phyloP scores from a whole-genome alignment of 2,113 vertebrate species.

The Siniperca chuatsi region DNA sequence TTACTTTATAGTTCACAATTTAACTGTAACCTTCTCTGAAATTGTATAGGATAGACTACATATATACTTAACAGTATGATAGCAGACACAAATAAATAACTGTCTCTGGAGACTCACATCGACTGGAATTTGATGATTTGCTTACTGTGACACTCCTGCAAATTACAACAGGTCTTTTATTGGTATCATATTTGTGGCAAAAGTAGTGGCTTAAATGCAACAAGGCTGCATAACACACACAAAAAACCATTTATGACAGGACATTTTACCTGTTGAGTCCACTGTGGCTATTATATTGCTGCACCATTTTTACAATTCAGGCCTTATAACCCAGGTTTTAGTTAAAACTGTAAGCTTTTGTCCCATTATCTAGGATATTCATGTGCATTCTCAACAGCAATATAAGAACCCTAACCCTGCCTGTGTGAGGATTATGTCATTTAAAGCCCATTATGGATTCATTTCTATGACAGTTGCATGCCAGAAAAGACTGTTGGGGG shows the following conservation, averaged over 20 bases:
- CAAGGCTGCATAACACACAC: neutral
- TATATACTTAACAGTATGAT: neutral
- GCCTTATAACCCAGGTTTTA: neutral
- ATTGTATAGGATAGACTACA: neutral
- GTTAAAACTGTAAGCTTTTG: neutral
- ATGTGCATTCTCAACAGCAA: constrained; percentile 1
- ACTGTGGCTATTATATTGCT: neutral
- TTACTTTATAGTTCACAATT: neutral
- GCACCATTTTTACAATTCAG: neutral
- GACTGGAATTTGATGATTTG: neutral
- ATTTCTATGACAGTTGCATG: constrained; percentile 50
- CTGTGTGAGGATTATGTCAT: constrained; percentile 51
- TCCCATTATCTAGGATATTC: neutral
- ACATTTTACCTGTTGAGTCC: constrained; percentile 9
- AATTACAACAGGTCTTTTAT: constrained; percentile 11
- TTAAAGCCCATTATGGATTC: constrained; percentile 51
- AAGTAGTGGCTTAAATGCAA: neutral
- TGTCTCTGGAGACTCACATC: neutral
- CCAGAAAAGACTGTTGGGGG: constrained; percentile 37
- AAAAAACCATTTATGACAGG: neutral
- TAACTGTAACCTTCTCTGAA: neutral
- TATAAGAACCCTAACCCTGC: constrained; percentile 9
- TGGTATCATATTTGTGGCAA: neutral
- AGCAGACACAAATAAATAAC: neutral
- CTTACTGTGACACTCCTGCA: neutral